Evolutionary conservation across 2,888 invertebrate species (phyloP), one percentile per base, ranked within the genome.

Genomic region (Dicyrtoma fusca): DNA sequence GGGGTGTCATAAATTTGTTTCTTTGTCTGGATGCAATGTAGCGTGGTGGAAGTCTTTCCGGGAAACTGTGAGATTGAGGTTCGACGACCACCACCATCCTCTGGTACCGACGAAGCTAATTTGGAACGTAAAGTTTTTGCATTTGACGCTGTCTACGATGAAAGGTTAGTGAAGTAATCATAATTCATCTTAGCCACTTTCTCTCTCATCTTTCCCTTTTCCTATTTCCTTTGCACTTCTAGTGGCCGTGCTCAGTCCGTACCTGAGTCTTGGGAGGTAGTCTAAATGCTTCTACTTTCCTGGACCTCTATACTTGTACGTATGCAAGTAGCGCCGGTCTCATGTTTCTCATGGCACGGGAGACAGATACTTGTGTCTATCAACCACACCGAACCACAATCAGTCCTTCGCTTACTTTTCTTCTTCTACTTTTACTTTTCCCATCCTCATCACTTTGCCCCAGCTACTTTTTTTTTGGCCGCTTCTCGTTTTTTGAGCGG

Each of bases 61-160:
- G 90, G 91, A 81, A 88, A 93, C 78, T 97, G 97, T 44, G 91
- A 92, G 1, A 91, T 99, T 75, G 95, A 96, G 84, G 90, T 99
- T 69, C 88, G 88, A 82, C 94, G 95, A 85, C 92, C 92, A 49
- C 91, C 71, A 47, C 55, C 65, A 11, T 51, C 65, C 47, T 63
- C 34, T 75, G n/a, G 59, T 71, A 74, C 72, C 69, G 68, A 68
- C 25, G 69, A 53, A 51, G 65, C 73, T 71, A 77, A 75, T 53
- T 71, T 73, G 26, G 75, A 77, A 44, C 65, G 73, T 25, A 97
- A 97, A 85, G 89, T 92, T 78, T 99, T 98, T 86, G 97, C 97
- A 0, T 99, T 97, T 86, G 99, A 99, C 85, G 92, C 96, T 44
- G 97, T 97, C 6, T 99, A 97, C 86, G 97, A 97, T 86, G 88